These are phyloP conservation scores for Perithous albicinctus DNA, from an alignment of 2,888 invertebrate species.

Conservation along the genomic window DNA sequence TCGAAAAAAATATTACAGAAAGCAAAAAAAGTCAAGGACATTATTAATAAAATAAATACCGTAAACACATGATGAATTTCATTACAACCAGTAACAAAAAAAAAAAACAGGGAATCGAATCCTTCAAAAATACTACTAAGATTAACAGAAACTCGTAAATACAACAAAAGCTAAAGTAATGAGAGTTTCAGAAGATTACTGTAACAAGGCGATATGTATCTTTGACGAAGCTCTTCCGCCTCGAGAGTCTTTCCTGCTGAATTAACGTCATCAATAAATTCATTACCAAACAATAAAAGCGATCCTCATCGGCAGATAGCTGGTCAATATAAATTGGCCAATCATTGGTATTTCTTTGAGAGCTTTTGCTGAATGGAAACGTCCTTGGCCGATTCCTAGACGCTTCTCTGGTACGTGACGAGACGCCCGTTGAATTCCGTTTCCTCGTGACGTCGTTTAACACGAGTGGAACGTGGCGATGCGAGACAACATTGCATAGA, in stretches of 20 bases:
- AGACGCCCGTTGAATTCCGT: constrained; percentile 68
- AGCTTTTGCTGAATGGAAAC: constrained; percentile 42
- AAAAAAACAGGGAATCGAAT: too few species aligned
- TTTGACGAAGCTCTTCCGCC: not conserved
- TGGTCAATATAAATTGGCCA: constrained; percentile 15
- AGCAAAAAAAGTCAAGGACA: not conserved
- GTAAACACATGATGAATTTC: not conserved
- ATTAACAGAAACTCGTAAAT: not conserved
- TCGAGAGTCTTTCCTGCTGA: constrained; percentile 30
- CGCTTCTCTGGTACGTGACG: constrained; percentile 60
- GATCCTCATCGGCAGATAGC: not conserved
- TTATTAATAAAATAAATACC: too few species aligned
- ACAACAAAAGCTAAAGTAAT: not conserved
- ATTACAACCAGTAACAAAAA: not conserved
- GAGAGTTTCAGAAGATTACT: not conserved
- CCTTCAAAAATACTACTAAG: not conserved
- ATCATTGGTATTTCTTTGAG: constrained; percentile 29
- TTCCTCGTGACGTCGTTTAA: constrained; percentile 57
- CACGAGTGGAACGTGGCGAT: constrained; percentile 69
- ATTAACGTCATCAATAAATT: constrained; percentile 50
- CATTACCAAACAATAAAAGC: constrained; percentile 32
- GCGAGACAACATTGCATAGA: constrained; percentile 59
- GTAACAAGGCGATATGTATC: not conserved
- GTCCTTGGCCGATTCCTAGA: constrained; percentile 62
- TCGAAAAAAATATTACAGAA: not conserved